These are phyloP conservation scores for Philopotamus ludificatus DNA, from an alignment of 1,140 invertebrate genomes.

Conservation along the genomic window DNA sequence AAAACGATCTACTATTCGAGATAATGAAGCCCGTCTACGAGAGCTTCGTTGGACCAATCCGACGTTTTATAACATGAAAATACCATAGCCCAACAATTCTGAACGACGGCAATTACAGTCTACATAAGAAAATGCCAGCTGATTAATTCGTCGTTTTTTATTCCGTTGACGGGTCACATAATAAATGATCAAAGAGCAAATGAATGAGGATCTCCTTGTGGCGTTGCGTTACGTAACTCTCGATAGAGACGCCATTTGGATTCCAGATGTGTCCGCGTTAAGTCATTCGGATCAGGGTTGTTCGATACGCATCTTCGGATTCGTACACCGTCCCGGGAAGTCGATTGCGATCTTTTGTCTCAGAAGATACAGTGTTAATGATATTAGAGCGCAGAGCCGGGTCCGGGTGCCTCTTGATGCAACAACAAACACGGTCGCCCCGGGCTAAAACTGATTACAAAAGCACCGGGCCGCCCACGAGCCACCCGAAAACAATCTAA, in stretches of 20 bases:
- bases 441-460: slow-evolving; percentile 22
- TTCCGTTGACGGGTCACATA: not conserved
- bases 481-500: not conserved
- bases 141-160: not conserved
- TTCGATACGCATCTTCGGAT: not conserved
- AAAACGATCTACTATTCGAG: too few relatives aligned
- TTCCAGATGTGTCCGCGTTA: not conserved
- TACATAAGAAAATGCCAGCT: too few relatives aligned
- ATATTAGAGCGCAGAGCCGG: not conserved
- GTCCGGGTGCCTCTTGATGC: slow-evolving; percentile 10
- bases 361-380: too few relatives aligned
- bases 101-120: too few relatives aligned
- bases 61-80: too few relatives aligned
- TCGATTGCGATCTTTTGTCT: too few relatives aligned
- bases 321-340: too few relatives aligned
- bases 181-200: not conserved
- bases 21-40: too few relatives aligned
- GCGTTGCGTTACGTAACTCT: not conserved
- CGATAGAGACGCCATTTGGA: not conserved
- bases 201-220: not conserved
- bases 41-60: too few relatives aligned
- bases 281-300: too few relatives aligned
- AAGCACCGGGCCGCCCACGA: slow-evolving; percentile 18
- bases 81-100: too few relatives aligned
- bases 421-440: slow-evolving; percentile 15